A percentile compares a stretch with the other conserved stretches of the same genome.
Evolutionary conservation across 2,797 vertebrate genomes (phyloP).

Genomic region (Mormyrus proboscirostris): DNA sequence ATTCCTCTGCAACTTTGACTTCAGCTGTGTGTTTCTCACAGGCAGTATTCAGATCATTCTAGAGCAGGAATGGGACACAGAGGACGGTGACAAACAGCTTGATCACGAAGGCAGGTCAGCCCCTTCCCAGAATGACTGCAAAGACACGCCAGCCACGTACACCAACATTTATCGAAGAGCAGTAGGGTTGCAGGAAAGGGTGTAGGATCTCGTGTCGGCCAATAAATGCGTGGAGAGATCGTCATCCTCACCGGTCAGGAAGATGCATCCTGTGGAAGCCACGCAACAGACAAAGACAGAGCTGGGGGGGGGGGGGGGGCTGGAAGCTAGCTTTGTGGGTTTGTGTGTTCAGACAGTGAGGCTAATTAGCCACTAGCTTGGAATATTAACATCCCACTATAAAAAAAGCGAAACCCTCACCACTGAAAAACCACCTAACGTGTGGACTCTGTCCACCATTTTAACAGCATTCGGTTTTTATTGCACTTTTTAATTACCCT

Average conservation of each 20-base stretch:
- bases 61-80: not conserved
- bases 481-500: not conserved
- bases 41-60: not conserved
- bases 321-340: not conserved
- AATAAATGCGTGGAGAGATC: not conserved
- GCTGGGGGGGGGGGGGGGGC: not conserved
- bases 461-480: not conserved
- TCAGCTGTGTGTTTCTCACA: not conserved
- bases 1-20: not conserved
- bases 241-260: not conserved
- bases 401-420: not conserved
- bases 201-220: not conserved
- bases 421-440: not conserved
- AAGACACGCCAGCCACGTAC: not conserved
- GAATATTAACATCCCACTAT: conserved; percentile 5
- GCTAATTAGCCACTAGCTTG: not conserved
- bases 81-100: not conserved
- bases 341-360: not conserved
- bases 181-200: not conserved
- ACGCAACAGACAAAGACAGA: no score
- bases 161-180: not conserved
- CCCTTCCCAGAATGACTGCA: not conserved
- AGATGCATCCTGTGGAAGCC: not conserved
- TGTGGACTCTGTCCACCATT: not conserved
- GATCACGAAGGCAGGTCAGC: not conserved